phyloP scores from a whole-genome alignment of 2,797 vertebrate genomes.

The Thunnus albacares region DNA sequence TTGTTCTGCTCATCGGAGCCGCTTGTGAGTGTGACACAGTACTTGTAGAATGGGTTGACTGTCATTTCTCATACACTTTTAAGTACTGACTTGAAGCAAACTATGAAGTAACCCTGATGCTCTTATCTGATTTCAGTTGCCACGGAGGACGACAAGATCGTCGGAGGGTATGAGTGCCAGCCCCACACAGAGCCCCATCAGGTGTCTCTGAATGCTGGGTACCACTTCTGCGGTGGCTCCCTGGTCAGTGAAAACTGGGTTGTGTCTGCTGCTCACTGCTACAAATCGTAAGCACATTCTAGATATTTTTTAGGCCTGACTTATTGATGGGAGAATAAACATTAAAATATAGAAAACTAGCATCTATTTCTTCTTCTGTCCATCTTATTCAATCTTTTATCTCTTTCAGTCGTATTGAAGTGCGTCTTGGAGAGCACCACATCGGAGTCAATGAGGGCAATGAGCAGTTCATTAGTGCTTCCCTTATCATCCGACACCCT shows the following conservation, averaged over 20 bases:
- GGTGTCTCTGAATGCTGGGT: constrained; percentile 76
- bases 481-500: constrained; percentile 82
- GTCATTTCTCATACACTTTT: neutral
- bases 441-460: constrained; percentile 68
- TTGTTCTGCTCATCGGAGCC: constrained; percentile 81
- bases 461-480: constrained; percentile 83
- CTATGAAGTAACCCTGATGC: neutral
- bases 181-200: constrained; percentile 72
- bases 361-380: neutral
- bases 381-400: constrained; percentile 44
- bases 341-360: neutral
- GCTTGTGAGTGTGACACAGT: constrained; percentile 74
- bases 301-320: neutral
- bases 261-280: constrained; percentile 83
- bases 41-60: neutral
- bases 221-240: constrained; percentile 79
- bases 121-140: constrained; percentile 58
- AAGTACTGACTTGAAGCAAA: neutral
- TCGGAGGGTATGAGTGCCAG: constrained; percentile 77
- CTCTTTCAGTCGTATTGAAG: constrained; percentile 81
- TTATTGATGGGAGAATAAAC: neutral
- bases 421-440: constrained; percentile 88
- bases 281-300: constrained; percentile 59
- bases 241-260: constrained; percentile 78
- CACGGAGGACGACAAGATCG: constrained; percentile 77